A percentile compares a stretch with the other conserved stretches of the same genome.
phyloP scores from a whole-genome alignment of 2,888 invertebrate genomes.

The Tuta absoluta region DNA sequence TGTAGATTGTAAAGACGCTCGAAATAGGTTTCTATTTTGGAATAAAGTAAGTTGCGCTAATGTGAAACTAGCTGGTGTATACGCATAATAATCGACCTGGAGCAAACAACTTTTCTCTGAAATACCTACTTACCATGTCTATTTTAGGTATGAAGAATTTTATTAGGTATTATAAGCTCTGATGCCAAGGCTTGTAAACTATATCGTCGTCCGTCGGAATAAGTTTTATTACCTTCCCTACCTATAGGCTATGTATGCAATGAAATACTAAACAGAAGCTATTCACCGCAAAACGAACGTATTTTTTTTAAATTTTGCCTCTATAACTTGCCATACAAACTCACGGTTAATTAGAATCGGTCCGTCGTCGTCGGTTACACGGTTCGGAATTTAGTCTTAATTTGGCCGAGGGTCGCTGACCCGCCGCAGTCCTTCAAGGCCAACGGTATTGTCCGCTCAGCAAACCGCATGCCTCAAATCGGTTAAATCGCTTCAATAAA shows the following conservation, averaged over 20 bases:
- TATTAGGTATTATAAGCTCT: too few relatives aligned
- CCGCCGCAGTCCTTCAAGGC: constrained; percentile 58
- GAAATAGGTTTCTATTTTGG: constrained; percentile 1
- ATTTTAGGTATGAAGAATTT: too few relatives aligned
- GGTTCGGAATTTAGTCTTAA: constrained; percentile 54
- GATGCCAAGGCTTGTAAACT: too few relatives aligned
- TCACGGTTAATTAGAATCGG: neutral
- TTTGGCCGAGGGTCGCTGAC: constrained; percentile 58
- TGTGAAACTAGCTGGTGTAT: neutral
- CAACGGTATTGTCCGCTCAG: constrained; percentile 57
- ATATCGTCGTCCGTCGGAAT: too few relatives aligned
- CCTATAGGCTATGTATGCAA: neutral
- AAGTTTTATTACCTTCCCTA: too few relatives aligned
- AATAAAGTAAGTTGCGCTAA: neutral
- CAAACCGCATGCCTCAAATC: constrained; percentile 23
- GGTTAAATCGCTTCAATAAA: constrained; percentile 39
- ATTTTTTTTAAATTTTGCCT: neutral
- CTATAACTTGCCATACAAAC: neutral
- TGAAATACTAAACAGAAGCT: neutral
- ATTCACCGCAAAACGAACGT: neutral
- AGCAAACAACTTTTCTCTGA: too few relatives aligned
- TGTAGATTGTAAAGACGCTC: constrained; percentile 28
- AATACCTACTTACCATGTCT: too few relatives aligned
- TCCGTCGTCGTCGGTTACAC: constrained; percentile 37
- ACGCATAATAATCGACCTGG: neutral